These are phyloP conservation scores for Danio albolineatus DNA, from an alignment of 2,797 vertebrate species.

Conservation along the genomic window DNA sequence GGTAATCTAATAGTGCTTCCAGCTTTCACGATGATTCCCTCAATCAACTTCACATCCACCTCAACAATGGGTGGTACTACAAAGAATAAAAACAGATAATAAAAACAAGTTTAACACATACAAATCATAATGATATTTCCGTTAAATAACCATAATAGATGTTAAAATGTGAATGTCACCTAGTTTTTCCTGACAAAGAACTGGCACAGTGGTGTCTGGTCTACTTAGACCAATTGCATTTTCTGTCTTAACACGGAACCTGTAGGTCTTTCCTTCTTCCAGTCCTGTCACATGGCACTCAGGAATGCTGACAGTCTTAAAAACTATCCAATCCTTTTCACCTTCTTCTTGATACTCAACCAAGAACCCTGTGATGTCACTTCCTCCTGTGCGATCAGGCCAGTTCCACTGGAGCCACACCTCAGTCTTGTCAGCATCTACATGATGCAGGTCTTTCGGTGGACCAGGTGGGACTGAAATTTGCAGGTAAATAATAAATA, in stretches of 20 bases:
- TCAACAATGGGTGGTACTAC: conserved; percentile 92
- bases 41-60: conserved; percentile 93
- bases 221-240: conserved; percentile 94
- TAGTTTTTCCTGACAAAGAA: conserved; percentile 97
- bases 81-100: conserved; percentile 53
- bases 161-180: conserved; percentile 75
- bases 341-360: conserved; percentile 98
- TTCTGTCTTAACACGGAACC: conserved; percentile 95
- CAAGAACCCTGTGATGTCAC: conserved; percentile 96
- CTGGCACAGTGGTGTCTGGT: conserved; percentile 97
- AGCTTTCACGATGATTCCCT: conserved; percentile 96
- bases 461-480: conserved; percentile 94
- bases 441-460: conserved; percentile 96
- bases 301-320: conserved; percentile 93
- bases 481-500: not conserved
- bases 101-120: not conserved
- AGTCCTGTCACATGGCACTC: conserved; percentile 94
- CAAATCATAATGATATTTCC: not conserved
- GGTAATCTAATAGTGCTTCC: conserved; percentile 95
- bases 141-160: not conserved
- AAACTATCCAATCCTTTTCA: conserved; percentile 90
- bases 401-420: conserved; percentile 97
- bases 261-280: conserved; percentile 95
- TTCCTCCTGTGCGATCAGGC: conserved; percentile 96
- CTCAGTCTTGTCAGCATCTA: conserved; percentile 95